A percentile compares a stretch with the other conserved stretches of the same genome.
phyloP scores from a whole-genome alignment of 1,140 invertebrate species.

The Leptopilina clavipes region DNA sequence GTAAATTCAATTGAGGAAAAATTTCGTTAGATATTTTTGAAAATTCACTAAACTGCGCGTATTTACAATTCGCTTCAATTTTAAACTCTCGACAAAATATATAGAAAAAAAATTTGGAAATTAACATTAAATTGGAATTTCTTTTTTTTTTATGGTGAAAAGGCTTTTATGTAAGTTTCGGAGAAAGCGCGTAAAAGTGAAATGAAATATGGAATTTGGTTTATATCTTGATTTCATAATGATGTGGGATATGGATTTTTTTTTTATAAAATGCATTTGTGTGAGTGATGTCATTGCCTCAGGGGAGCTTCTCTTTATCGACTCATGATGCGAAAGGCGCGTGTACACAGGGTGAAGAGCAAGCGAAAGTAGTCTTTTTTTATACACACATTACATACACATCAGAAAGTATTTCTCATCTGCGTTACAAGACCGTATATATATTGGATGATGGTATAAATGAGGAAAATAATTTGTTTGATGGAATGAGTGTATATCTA shows the following conservation, averaged over 20 bases:
- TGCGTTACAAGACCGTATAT: not conserved
- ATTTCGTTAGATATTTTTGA: not conserved
- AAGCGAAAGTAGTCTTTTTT: conserved; percentile 44
- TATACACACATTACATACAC: not conserved
- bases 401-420: conserved; percentile 38
- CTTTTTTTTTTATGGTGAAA: not conserved
- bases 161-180: conserved; percentile 22
- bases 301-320: not conserved
- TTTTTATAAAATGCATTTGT: conserved; percentile 10
- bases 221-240: not conserved
- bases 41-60: too few relatives aligned
- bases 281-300: conserved; percentile 29
- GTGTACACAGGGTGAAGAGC: conserved; percentile 37
- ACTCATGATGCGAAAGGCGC: not conserved
- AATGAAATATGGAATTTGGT: conserved; percentile 10
- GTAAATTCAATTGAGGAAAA: not conserved
- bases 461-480: conserved; percentile 18
- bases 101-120: not conserved
- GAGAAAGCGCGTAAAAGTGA: conserved; percentile 23
- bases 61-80: too few relatives aligned
- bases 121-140: not conserved
- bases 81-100: not conserved
- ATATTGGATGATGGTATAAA: conserved; percentile 10
- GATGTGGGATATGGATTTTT: too few relatives aligned
- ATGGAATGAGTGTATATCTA: conserved; percentile 4